Evolutionary conservation across 1,140 invertebrate genomes (phyloP).

Genomic region (Hyles vespertilio): DNA sequence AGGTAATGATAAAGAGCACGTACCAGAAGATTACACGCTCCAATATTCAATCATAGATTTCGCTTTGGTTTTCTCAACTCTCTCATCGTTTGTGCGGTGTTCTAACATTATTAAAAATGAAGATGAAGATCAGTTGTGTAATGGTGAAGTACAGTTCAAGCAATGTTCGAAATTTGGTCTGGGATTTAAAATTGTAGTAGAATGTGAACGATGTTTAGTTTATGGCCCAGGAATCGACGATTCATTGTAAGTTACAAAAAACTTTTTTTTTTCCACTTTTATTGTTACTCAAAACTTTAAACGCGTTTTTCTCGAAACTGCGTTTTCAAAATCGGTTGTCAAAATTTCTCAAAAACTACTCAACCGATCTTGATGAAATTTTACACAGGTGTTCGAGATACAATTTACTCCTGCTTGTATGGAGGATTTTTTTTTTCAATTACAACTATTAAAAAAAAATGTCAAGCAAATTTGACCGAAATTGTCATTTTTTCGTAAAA

Average conservation of each 20-base stretch:
- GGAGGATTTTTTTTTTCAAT: slow-evolving; percentile 4
- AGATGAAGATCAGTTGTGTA: slow-evolving; percentile 1
- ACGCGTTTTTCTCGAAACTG: slow-evolving; percentile 3
- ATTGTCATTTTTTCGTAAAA: neutral
- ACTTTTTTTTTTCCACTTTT: neutral
- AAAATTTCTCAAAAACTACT: slow-evolving; percentile 5
- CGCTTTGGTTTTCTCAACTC: slow-evolving; percentile 1
- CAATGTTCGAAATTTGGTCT: no score
- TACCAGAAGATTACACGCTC: slow-evolving; percentile 2
- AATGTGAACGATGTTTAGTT: neutral
- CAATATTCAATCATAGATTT: slow-evolving; percentile 8
- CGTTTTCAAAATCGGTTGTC: slow-evolving; percentile 3
- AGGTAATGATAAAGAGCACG: slow-evolving; percentile 3
- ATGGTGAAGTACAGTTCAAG: neutral
- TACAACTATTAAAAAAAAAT: neutral
- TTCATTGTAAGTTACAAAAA: neutral
- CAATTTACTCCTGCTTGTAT: neutral
- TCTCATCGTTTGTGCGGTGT: neutral
- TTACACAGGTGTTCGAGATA: slow-evolving; percentile 3
- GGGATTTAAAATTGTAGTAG: no score
- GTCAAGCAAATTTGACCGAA: neutral
- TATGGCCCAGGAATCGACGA: slow-evolving; percentile 4
- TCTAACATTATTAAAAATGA: neutral
- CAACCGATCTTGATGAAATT: slow-evolving; percentile 1
- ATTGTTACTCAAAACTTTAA: slow-evolving; percentile 4